These are phyloP conservation scores for Helicolenus hilgendorfi DNA, from an alignment of 2,797 vertebrate species.

Conservation along the genomic window DNA sequence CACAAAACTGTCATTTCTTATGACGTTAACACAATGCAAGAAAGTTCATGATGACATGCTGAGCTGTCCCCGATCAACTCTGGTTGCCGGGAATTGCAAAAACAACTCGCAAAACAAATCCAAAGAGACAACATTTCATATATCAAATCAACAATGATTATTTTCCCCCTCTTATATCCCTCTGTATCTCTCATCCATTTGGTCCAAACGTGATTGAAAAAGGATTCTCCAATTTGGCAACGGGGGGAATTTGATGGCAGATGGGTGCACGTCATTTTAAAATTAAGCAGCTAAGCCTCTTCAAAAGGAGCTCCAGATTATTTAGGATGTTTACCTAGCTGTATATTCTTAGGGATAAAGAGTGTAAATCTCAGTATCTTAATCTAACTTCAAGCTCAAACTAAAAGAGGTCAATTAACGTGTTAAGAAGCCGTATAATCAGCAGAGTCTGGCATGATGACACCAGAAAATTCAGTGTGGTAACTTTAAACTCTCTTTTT, in stretches of 20 bases:
- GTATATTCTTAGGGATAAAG: not conserved
- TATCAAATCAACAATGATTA: conserved; percentile 1
- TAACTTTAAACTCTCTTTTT: not conserved
- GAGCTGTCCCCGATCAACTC: not conserved
- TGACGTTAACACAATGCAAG: not conserved
- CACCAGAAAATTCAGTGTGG: not conserved
- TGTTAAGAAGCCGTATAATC: not conserved
- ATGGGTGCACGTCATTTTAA: conserved; percentile 4
- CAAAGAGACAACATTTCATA: not conserved
- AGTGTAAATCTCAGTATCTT: not conserved
- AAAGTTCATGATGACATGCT: not conserved
- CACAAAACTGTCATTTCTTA: not conserved
- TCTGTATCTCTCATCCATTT: conserved; percentile 11
- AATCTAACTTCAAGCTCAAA: not conserved
- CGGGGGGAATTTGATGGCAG: not conserved
- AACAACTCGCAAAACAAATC: conserved; percentile 14
- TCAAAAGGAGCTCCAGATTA: conserved; percentile 1
- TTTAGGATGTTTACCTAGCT: not conserved
- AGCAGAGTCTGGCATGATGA: not conserved
- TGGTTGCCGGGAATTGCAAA: not conserved
- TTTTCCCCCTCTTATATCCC: not conserved
- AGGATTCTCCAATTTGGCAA: not conserved
- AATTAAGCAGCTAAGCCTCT: not conserved
- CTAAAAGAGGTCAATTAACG: not conserved
- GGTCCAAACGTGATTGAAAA: conserved; percentile 17